Evolutionary conservation across 2,113 vertebrate genomes (phyloP).

Genomic region (Centrocercus urophasianus): DNA sequence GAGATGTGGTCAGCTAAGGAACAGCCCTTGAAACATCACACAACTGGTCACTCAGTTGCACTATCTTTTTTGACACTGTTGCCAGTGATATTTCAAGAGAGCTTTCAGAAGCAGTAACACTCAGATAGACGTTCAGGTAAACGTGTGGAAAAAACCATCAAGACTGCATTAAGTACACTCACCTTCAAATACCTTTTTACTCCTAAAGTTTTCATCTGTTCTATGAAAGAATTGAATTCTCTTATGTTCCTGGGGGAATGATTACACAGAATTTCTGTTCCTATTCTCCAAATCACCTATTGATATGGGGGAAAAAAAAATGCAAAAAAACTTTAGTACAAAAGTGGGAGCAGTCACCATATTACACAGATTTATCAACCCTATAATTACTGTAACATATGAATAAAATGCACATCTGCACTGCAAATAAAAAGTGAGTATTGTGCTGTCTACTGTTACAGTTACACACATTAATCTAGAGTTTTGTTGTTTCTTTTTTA

Average conservation of each 20-base stretch:
- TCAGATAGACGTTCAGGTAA: not conserved
- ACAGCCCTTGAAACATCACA: not conserved
- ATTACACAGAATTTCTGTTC: slow-evolving; percentile 88
- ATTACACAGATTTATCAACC: not conserved
- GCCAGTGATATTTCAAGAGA: not conserved
- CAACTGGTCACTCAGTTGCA: not conserved
- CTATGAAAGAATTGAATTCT: slow-evolving; percentile 85
- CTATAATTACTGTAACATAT: not conserved
- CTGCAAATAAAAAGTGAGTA: not conserved
- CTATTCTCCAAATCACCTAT: slow-evolving; percentile 88
- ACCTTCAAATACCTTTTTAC: slow-evolving; percentile 88
- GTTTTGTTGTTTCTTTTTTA: not conserved
- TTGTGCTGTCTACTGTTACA: not conserved
- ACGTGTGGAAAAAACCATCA: not conserved
- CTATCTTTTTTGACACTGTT: not conserved
- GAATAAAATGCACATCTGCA: not conserved
- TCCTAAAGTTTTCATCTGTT: slow-evolving; percentile 88
- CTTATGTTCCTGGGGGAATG: slow-evolving; percentile 81
- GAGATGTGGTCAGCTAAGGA: not conserved
- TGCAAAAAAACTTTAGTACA: not conserved
- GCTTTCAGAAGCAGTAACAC: not conserved
- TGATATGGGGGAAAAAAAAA: not conserved
- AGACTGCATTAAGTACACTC: not conserved
- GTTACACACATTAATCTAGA: not conserved
- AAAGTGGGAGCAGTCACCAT: not conserved